phyloP scores from a whole-genome alignment of 2,797 vertebrate species.

The Luscinia luscinia region DNA sequence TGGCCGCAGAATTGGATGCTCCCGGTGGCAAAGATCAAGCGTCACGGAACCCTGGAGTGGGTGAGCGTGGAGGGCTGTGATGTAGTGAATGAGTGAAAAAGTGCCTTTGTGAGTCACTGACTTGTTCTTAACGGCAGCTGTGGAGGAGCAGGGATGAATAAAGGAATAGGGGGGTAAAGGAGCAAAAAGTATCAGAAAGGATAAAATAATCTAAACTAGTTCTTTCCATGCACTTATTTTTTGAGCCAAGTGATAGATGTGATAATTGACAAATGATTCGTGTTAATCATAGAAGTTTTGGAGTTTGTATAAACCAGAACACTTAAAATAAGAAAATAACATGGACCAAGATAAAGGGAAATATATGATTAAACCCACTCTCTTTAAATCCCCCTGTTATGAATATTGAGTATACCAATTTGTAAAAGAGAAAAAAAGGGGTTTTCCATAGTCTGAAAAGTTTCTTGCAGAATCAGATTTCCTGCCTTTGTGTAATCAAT shows the following conservation, averaged over 20 bases:
- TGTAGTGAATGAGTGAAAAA: constrained; percentile 58
- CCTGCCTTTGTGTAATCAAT: too few relatives aligned
- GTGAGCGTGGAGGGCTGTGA: constrained; percentile 52
- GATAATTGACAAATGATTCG: too few relatives aligned
- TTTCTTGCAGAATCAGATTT: too few relatives aligned
- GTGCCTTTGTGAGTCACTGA: constrained; percentile 64
- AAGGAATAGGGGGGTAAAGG: background rate
- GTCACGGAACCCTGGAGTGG: constrained; percentile 42
- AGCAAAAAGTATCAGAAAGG: constrained; percentile 6
- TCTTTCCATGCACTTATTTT: background rate
- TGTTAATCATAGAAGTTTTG: too few relatives aligned
- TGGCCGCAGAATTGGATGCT: constrained; percentile 57
- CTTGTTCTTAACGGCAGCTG: constrained; percentile 49
- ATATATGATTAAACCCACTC: too few relatives aligned
- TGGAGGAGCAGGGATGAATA: constrained; percentile 3
- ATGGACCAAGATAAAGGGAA: too few relatives aligned
- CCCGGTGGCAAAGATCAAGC: constrained; percentile 68
- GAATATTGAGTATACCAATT: too few relatives aligned
- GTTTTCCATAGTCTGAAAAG: too few relatives aligned
- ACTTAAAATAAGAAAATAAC: too few relatives aligned
- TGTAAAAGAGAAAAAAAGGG: too few relatives aligned
- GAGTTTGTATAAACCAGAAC: too few relatives aligned
- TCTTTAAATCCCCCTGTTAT: too few relatives aligned
- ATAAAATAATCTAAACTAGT: constrained; percentile 11
- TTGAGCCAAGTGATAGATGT: background rate